Evolutionary conservation across 2,888 invertebrate genomes (phyloP).

Genomic region (Sarcophaga variegata): DNA sequence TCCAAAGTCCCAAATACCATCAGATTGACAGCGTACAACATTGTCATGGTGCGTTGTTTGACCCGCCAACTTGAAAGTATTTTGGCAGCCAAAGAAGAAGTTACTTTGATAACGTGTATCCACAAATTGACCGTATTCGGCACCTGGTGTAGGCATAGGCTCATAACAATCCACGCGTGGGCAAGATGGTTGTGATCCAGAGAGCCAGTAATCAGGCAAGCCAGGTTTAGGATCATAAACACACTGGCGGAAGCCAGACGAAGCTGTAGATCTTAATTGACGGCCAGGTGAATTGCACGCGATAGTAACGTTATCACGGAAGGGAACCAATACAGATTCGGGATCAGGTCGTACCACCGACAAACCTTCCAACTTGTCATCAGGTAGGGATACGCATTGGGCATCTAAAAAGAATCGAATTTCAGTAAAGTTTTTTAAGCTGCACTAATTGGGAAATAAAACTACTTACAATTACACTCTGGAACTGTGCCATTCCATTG

Average conservation of each 20-base stretch:
- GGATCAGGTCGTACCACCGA: slow-evolving; percentile 90
- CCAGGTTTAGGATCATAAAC: slow-evolving; percentile 97
- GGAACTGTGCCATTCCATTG: slow-evolving; percentile 97
- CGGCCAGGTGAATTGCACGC: slow-evolving; percentile 90
- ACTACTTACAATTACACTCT: slow-evolving; percentile 93
- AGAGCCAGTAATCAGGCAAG: slow-evolving; percentile 94
- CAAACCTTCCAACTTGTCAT: slow-evolving; percentile 93
- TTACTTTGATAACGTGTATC: slow-evolving; percentile 96
- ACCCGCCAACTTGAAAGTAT: slow-evolving; percentile 96
- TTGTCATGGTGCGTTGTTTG: slow-evolving; percentile 96
- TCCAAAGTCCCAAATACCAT: slow-evolving; percentile 98
- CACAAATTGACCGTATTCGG: slow-evolving; percentile 93
- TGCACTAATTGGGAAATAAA: not conserved
- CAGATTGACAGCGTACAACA: slow-evolving; percentile 94
- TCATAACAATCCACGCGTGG: slow-evolving; percentile 95
- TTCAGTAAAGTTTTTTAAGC: not conserved
- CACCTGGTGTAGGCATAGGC: slow-evolving; percentile 95
- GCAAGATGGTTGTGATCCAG: slow-evolving; percentile 92
- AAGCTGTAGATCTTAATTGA: slow-evolving; percentile 89
- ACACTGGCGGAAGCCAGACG: slow-evolving; percentile 94
- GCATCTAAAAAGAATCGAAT: slow-evolving; percentile 85
- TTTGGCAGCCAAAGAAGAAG: slow-evolving; percentile 97
- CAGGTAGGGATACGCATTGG: slow-evolving; percentile 93
- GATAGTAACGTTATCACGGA: slow-evolving; percentile 94
- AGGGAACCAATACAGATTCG: slow-evolving; percentile 92